A percentile compares a stretch with the other conserved stretches of the same genome.
These are phyloP conservation scores for Tenrec ecaudatus DNA, from an alignment of 2,113 vertebrate genomes.

Conservation along the genomic window DNA sequence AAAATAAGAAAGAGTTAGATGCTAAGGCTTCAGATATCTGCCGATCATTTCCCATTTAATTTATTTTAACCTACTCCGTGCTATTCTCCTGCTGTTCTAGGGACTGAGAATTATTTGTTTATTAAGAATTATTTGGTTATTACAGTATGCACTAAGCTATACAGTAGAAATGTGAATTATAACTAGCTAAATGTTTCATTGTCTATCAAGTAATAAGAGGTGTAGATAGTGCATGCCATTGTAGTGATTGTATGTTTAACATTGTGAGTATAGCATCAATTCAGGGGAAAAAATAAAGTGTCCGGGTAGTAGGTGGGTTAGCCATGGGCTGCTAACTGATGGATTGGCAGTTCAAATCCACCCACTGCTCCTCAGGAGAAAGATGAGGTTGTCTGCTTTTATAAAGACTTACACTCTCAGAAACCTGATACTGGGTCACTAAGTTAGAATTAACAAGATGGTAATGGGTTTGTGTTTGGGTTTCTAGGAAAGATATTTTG, in stretches of 20 bases:
- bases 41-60: not conserved
- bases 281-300: not conserved
- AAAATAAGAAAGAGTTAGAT: not conserved
- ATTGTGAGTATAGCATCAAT: not conserved
- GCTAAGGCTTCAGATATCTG: not conserved
- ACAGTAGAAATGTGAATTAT: constrained; percentile 1
- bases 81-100: not conserved
- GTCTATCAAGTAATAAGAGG: not conserved
- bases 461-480: no score
- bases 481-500: not conserved
- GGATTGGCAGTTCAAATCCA: no score
- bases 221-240: constrained; percentile 5
- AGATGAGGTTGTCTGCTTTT: no score
- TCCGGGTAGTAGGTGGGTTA: no score
- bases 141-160: not conserved
- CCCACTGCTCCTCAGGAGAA: no score
- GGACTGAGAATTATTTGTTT: not conserved
- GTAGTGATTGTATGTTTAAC: constrained; percentile 6
- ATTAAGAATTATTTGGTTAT: constrained; percentile 1
- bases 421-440: no score
- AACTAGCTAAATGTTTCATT: not conserved
- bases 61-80: not conserved
- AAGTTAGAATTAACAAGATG: no score
- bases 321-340: no score
- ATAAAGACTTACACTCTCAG: no score